Percentiles rank a stretch among this genome's conserved stretches.
Conservation (phyloP, 2,888 invertebrate species). For the Oithona nana region DNA sequence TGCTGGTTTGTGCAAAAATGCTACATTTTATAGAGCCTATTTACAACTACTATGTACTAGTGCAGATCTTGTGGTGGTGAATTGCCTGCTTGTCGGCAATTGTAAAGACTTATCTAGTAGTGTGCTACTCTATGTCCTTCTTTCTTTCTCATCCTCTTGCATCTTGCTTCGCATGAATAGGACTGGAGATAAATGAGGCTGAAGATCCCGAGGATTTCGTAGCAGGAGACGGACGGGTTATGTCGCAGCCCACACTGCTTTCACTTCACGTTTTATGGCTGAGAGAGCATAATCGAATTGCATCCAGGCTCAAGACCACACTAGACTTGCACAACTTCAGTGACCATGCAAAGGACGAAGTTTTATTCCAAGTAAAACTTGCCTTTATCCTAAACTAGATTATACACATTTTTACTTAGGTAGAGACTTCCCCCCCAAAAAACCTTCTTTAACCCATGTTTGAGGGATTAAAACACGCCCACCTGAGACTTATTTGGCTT, state of each 20-base stretch:
- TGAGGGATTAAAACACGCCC: neutral
- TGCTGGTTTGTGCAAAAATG: neutral
- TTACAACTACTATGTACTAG: too few relatives aligned
- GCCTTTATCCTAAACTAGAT: too few relatives aligned
- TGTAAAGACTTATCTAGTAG: neutral
- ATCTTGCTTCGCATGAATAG: neutral
- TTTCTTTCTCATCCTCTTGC: neutral
- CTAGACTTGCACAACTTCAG: conserved; percentile 4
- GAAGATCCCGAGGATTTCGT: conserved; percentile 4
- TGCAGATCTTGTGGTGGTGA: too few relatives aligned
- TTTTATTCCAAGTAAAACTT: conserved; percentile 17
- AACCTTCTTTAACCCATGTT: neutral
- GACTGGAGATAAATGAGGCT: neutral
- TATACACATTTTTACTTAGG: neutral
- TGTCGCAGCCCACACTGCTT: conserved; percentile 16
- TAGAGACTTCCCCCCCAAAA: neutral
- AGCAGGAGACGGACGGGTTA: conserved; percentile 16
- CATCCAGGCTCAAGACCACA: neutral
- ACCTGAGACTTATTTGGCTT: neutral
- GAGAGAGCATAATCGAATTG: conserved; percentile 19
- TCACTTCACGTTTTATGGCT: conserved; percentile 17
- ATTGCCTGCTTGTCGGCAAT: too few relatives aligned
- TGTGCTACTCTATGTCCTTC: too few relatives aligned
- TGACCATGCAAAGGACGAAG: conserved; percentile 13
- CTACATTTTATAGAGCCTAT: neutral